These are phyloP conservation scores for Acleris sparsana DNA, from an alignment of 2,888 invertebrate genomes.

Conservation along the genomic window DNA sequence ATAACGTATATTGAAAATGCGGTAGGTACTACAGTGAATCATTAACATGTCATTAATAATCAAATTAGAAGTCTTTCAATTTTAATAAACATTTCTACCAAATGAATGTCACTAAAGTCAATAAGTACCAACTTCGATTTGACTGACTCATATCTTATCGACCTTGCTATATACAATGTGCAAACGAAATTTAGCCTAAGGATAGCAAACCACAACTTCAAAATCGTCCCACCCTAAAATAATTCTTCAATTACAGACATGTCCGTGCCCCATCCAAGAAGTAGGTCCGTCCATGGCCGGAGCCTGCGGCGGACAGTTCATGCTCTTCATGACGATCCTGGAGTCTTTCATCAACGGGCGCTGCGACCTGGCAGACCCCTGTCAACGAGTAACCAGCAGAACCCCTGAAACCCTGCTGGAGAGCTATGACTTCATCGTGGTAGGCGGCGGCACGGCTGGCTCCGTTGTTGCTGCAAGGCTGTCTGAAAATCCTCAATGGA, in stretches of 20 bases:
- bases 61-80: too few species aligned
- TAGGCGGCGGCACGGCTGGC: conserved; percentile 87
- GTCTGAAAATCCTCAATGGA: conserved; percentile 87
- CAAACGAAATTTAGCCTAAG: too few species aligned
- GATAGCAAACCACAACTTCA: too few species aligned
- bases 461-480: conserved; percentile 85
- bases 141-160: too few species aligned
- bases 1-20: too few species aligned
- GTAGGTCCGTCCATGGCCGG: conserved; percentile 83
- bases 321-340: conserved; percentile 86
- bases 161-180: too few species aligned
- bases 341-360: conserved; percentile 85
- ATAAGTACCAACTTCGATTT: too few species aligned
- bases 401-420: conserved; percentile 58
- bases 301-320: conserved; percentile 83
- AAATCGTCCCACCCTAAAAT: too few species aligned
- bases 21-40: too few species aligned
- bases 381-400: conserved; percentile 80
- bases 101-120: too few species aligned
- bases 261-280: conserved; percentile 81
- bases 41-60: too few species aligned
- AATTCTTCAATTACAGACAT: conserved; percentile 60
- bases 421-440: conserved; percentile 86
- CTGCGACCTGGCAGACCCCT: conserved; percentile 84
- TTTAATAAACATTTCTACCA: too few species aligned